Evolutionary conservation across 2,888 invertebrate species (phyloP).

Genomic region (Euzetes globulus): DNA sequence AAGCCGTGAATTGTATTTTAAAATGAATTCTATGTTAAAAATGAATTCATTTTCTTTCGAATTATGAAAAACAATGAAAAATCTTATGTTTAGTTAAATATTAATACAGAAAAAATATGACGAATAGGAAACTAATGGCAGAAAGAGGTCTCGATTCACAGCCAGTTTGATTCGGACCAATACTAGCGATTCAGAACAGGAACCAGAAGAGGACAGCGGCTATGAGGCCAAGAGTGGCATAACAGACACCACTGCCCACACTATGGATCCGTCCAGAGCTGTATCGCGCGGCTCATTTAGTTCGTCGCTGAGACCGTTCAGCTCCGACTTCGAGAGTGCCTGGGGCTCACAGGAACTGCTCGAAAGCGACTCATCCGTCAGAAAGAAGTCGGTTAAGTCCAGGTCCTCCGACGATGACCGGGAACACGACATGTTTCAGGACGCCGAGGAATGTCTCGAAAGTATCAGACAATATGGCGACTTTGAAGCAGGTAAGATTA

Average conservation of each 20-base stretch:
- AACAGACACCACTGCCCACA: constrained; percentile 1
- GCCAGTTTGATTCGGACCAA: constrained; percentile 16
- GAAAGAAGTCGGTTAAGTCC: neutral
- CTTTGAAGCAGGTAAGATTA: constrained; percentile 1
- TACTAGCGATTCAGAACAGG: constrained; percentile 12
- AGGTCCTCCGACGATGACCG: neutral
- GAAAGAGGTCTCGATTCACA: constrained; percentile 25
- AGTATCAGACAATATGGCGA: constrained; percentile 10
- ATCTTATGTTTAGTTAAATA: neutral
- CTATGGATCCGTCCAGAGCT: constrained; percentile 15
- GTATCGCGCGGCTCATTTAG: constrained; percentile 6
- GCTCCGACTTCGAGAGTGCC: constrained; percentile 14
- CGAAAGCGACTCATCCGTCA: neutral
- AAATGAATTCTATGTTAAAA: neutral
- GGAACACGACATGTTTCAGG: constrained; percentile 16
- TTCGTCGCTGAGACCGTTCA: constrained; percentile 2
- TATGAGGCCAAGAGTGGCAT: constrained; percentile 20
- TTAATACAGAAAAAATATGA: constrained; percentile 22
- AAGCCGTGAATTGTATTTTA: constrained; percentile 14
- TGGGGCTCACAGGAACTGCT: constrained; percentile 24
- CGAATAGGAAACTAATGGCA: constrained; percentile 21
- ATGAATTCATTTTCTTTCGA: neutral
- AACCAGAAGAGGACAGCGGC: constrained; percentile 17
- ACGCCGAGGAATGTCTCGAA: constrained; percentile 11
- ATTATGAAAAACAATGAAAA: neutral